Evolutionary conservation across 2,797 vertebrate species (phyloP).

Genomic region (Silurus aristotelis): DNA sequence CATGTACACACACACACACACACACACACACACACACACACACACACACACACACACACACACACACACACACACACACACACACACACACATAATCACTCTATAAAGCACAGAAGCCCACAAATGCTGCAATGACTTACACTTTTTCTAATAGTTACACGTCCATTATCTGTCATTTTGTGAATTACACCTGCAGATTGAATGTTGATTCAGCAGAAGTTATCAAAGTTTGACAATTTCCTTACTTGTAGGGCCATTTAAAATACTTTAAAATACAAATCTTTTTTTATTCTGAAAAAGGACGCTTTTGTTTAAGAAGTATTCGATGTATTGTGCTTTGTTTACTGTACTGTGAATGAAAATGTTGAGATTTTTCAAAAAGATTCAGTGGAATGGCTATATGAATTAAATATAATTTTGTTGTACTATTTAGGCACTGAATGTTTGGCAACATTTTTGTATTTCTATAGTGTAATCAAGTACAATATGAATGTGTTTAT

Average conservation of each 20-base stretch:
- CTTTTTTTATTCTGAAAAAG: neutral
- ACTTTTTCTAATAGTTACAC: slow-evolving; percentile 40
- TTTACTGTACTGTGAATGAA: neutral
- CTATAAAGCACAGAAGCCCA: slow-evolving; percentile 45
- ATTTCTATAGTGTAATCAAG: slow-evolving; percentile 11
- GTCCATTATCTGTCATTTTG: slow-evolving; percentile 21
- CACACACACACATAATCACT: slow-evolving; percentile 4
- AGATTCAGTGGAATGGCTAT: slow-evolving; percentile 17
- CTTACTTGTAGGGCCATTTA: neutral
- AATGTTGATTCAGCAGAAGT: slow-evolving; percentile 7
- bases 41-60: slow-evolving; percentile 46
- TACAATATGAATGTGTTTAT: slow-evolving; percentile 29
- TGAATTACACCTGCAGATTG: slow-evolving; percentile 28
- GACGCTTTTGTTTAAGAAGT: slow-evolving; percentile 5
- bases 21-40: slow-evolving; percentile 37
- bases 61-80: slow-evolving; percentile 22
- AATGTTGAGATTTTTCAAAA: neutral
- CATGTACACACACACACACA: slow-evolving; percentile 32
- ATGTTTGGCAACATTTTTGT: slow-evolving; percentile 22
- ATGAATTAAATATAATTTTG: slow-evolving; percentile 6
- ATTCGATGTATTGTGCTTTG: slow-evolving; percentile 20
- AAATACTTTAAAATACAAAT: slow-evolving; percentile 2
- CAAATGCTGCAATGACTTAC: slow-evolving; percentile 49
- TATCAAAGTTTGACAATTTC: slow-evolving; percentile 22
- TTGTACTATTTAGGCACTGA: slow-evolving; percentile 49